Base-by-base conservation (phyloP, 2,113 vertebrate genomes). In the Bothrops jararaca region DNA sequence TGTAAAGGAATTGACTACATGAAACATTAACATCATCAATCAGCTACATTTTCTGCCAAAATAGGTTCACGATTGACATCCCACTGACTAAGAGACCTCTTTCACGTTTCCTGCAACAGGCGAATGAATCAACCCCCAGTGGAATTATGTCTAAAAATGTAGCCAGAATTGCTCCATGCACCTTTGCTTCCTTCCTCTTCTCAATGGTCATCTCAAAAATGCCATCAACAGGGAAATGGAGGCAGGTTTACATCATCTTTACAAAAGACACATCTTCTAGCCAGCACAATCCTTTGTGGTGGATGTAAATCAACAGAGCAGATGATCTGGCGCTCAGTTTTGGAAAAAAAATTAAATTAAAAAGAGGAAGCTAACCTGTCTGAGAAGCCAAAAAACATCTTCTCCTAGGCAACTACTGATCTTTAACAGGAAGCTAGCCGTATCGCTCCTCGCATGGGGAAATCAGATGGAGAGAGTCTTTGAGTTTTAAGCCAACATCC, bases 341-440 rank as follows among this genome's bases (percentile, higher is more conserved):
- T 53, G 22, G 20, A 18, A 64, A 64, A 48, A 54, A 54, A 15
- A 54, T n/a, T 39, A 57, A 56, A 12, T 52, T 23, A 58, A 18
- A 74, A n/a, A 93, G 50, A 24, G 24, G 48, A 53, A 88, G 69
- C 12, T n/a, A 20, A 48, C n/a, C 12, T 18, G 6, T 22, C 74
- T 10, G 26, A 57, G 1, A 23, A 53, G 34, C 80, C 88, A 86
- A 69, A 57, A 24, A 24, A 48, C 12, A 4, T 29, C 64, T 89
- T 54, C 86, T 74, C 53, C 42, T 52, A 22, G 23, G 42, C 86
- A 57, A 48, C 39, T 34, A 10, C 56, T 85, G 1, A 13, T 5
- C 3, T n/a, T 22, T 0, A 0, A 23, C 42, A 0, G 26, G 56
- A 92, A 89, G 2, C 10, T 22, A 2, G 3, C 5, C 1, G 24